Conservation (phyloP, 2,888 invertebrate genomes). For the Harmothoe impar region DNA sequence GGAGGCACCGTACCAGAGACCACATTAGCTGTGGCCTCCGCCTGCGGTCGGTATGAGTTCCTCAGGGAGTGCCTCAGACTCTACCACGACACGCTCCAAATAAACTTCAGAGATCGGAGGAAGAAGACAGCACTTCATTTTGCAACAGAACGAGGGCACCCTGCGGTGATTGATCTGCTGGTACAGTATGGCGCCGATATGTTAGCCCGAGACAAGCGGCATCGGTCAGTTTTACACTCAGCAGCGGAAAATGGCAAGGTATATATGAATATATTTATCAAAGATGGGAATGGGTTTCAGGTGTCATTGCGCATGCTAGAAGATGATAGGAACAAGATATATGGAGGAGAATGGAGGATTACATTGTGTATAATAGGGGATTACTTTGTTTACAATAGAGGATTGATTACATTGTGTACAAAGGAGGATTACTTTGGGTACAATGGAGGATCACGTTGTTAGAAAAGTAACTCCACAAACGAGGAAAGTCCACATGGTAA, state of each 20-base stretch:
- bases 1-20: slow-evolving; percentile 14
- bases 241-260: slow-evolving; percentile 42
- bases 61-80: neutral
- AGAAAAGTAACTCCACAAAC: no score
- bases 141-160: slow-evolving; percentile 51
- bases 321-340: no score
- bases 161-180: slow-evolving; percentile 36
- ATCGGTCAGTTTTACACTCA: slow-evolving; percentile 45
- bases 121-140: slow-evolving; percentile 44
- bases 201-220: slow-evolving; percentile 8
- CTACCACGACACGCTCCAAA: neutral
- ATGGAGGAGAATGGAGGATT: no score
- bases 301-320: no score
- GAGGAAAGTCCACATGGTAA: no score
- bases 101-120: slow-evolving; percentile 26
- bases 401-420: no score
- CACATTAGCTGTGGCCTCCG: slow-evolving; percentile 1
- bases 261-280: no score
- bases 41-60: slow-evolving; percentile 19
- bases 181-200: slow-evolving; percentile 28
- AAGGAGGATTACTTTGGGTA: no score
- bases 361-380: no score
- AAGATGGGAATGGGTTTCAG: no score
- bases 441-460: no score
- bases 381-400: no score